Conservation (phyloP, 2,113 vertebrate genomes). For the Gila orcuttii region DNA sequence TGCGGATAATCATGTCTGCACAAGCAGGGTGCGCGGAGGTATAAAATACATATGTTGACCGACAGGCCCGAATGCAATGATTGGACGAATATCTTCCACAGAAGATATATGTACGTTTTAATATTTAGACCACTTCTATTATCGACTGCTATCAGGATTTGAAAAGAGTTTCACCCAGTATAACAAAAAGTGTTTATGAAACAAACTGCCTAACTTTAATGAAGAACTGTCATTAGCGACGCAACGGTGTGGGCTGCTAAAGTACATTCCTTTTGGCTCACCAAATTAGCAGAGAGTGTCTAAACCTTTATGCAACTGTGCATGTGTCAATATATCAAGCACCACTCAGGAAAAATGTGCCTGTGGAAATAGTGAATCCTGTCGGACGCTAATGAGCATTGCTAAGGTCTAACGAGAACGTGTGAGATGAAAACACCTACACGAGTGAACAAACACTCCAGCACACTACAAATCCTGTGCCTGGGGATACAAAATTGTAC, state of each 20-base stretch:
- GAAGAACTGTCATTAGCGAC: background rate
- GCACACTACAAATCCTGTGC: background rate
- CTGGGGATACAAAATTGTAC: background rate
- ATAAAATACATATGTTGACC: too few species aligned
- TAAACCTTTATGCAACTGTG: slow-evolving; percentile 6
- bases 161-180: too few species aligned
- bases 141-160: too few species aligned
- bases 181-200: too few species aligned
- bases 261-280: background rate
- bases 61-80: too few species aligned
- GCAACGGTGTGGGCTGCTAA: background rate
- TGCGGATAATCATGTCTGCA: too few species aligned
- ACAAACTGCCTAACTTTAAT: background rate
- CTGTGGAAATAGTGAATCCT: background rate
- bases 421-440: slow-evolving; percentile 10
- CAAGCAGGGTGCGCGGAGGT: too few species aligned
- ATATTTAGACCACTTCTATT: too few species aligned
- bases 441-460: background rate
- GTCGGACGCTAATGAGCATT: slow-evolving; percentile 16
- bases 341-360: background rate
- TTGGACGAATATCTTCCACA: too few species aligned
- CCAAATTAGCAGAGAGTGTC: background rate
- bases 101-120: too few species aligned
- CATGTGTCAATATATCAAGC: slow-evolving; percentile 14
- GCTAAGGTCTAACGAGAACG: background rate